phyloP scores from a whole-genome alignment of 2,113 vertebrate species.

The Baryphthengus martii region DNA sequence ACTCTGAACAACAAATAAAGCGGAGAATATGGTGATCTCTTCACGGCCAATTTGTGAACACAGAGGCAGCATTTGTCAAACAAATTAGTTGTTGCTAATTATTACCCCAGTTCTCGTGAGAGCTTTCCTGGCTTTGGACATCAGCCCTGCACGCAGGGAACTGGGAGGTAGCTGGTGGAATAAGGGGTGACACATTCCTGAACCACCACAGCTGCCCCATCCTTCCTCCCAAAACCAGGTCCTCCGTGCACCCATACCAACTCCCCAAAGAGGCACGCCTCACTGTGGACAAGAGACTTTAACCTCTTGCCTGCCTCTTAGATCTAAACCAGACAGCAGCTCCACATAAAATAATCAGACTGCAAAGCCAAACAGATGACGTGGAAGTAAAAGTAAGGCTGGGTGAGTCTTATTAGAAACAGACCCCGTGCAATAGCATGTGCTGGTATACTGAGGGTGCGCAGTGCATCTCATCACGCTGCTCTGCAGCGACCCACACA shows the following conservation, averaged over 20 bases:
- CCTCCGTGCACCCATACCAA: neutral
- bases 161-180: neutral
- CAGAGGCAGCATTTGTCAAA: slow-evolving; percentile 56
- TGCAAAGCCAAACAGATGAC: slow-evolving; percentile 42
- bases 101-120: slow-evolving; percentile 28
- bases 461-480: neutral
- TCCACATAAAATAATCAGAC: neutral
- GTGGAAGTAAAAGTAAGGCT: slow-evolving; percentile 24
- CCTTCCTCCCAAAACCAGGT: neutral
- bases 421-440: neutral
- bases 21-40: slow-evolving; percentile 53
- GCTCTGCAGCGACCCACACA: slow-evolving; percentile 1
- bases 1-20: slow-evolving; percentile 61
- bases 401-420: slow-evolving; percentile 24
- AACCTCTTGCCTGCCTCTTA: neutral
- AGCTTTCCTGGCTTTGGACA: slow-evolving; percentile 32
- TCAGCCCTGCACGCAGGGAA: neutral
- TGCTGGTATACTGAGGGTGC: neutral
- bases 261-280: neutral
- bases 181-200: neutral
- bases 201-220: neutral
- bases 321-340: neutral
- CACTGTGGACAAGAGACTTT: neutral
- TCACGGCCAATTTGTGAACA: slow-evolving; percentile 65
- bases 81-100: slow-evolving; percentile 65